These are phyloP conservation scores for Acleris literana DNA, from an alignment of 2,888 invertebrate genomes.

Conservation along the genomic window DNA sequence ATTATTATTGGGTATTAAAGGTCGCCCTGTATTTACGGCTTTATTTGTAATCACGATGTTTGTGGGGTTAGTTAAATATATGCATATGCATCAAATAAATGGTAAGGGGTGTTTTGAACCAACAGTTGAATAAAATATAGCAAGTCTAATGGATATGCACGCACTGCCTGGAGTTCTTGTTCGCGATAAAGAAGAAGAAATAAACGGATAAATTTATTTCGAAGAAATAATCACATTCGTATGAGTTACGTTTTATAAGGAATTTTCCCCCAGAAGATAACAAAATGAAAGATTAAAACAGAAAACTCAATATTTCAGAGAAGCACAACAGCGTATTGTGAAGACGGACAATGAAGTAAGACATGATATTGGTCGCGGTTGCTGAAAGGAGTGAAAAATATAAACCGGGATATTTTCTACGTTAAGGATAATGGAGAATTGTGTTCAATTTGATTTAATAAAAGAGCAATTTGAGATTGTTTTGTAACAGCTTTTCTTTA, in stretches of 20 bases:
- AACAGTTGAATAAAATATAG: no score
- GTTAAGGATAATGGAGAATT: slow-evolving; percentile 29
- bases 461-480: slow-evolving; percentile 15
- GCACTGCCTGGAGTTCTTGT: no score
- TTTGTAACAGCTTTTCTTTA: slow-evolving; percentile 6
- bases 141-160: no score
- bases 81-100: not conserved
- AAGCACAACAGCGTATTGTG: slow-evolving; percentile 31
- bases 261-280: slow-evolving; percentile 10
- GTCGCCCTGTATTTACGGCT: slow-evolving; percentile 34
- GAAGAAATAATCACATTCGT: not conserved
- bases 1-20: slow-evolving; percentile 40
- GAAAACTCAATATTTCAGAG: slow-evolving; percentile 38
- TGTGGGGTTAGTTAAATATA: slow-evolving; percentile 10
- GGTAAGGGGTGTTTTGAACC: no score
- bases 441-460: slow-evolving; percentile 29
- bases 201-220: no score
- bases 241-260: slow-evolving; percentile 4
- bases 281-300: slow-evolving; percentile 25
- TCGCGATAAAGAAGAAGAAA: no score
- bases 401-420: slow-evolving; percentile 27
- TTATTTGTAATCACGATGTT: slow-evolving; percentile 29
- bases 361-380: slow-evolving; percentile 37
- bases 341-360: slow-evolving; percentile 41
- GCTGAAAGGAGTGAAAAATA: slow-evolving; percentile 34